Conservation (phyloP, 1,140 invertebrate species). For the Paraescarpia echinospica region DNA sequence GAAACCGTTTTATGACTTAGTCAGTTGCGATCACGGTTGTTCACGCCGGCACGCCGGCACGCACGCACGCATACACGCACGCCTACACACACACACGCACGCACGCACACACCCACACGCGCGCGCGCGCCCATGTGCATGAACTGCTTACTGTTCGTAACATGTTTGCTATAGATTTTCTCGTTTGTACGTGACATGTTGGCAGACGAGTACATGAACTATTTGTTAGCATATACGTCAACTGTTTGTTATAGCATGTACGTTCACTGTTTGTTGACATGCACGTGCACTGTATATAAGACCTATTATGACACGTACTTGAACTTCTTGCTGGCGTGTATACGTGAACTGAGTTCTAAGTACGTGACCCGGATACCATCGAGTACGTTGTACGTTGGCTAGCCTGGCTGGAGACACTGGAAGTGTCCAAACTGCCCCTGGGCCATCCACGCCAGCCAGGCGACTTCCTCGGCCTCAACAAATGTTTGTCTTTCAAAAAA, state of each 20-base stretch:
- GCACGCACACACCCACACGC: not conserved
- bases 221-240: too few species aligned
- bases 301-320: not conserved
- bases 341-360: not conserved
- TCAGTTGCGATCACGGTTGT: not conserved
- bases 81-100: not conserved
- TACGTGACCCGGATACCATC: not conserved
- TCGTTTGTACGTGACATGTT: too few species aligned
- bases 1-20: too few species aligned
- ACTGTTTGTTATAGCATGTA: too few species aligned
- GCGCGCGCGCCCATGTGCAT: not conserved
- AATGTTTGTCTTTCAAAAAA: constrained; percentile 5
- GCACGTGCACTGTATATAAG: not conserved
- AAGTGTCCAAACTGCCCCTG: not conserved
- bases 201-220: too few species aligned
- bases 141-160: too few species aligned
- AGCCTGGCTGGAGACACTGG: not conserved
- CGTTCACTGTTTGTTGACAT: not conserved
- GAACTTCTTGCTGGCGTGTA: not conserved
- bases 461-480: not conserved
- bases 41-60: not conserved
- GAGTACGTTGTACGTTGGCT: not conserved
- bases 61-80: not conserved
- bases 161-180: too few species aligned
- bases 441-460: not conserved